A percentile compares a stretch with the other conserved stretches of the same genome.
phyloP scores from a whole-genome alignment of 2,888 invertebrate genomes.

The Lasioglossum morio region DNA sequence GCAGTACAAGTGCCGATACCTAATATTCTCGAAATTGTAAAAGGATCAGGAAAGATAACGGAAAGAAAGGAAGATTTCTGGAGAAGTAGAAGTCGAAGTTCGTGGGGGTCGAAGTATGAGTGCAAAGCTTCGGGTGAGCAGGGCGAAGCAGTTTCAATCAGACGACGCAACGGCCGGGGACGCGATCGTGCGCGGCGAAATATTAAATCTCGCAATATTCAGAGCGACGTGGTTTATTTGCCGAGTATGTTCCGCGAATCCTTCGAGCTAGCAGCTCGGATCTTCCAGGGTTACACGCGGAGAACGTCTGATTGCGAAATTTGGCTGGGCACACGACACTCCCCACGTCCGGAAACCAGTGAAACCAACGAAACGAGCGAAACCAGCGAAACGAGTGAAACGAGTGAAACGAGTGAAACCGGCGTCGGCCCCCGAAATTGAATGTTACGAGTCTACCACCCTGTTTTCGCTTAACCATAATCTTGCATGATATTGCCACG shows the following conservation, averaged over 20 bases:
- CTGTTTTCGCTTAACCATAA: slow-evolving; percentile 69
- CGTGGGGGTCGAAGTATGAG: neutral
- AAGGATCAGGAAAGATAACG: neutral
- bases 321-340: slow-evolving; percentile 17
- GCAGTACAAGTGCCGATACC: neutral
- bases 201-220: slow-evolving; percentile 32
- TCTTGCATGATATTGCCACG: slow-evolving; percentile 71
- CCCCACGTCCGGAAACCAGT: neutral
- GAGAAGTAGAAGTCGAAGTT: neutral
- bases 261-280: slow-evolving; percentile 29
- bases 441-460: slow-evolving; percentile 50
- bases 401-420: slow-evolving; percentile 24
- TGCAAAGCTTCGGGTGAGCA: neutral
- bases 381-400: neutral
- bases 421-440: slow-evolving; percentile 59
- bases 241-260: slow-evolving; percentile 30
- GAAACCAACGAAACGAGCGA: neutral
- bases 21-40: neutral
- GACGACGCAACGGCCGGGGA: neutral
- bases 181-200: slow-evolving; percentile 9
- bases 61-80: neutral
- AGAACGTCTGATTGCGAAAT: slow-evolving; percentile 61
- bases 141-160: slow-evolving; percentile 18
- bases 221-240: slow-evolving; percentile 43
- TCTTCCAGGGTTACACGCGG: slow-evolving; percentile 29